Base-by-base conservation (phyloP, 2,888 invertebrate species). In the Anodontia alba region DNA sequence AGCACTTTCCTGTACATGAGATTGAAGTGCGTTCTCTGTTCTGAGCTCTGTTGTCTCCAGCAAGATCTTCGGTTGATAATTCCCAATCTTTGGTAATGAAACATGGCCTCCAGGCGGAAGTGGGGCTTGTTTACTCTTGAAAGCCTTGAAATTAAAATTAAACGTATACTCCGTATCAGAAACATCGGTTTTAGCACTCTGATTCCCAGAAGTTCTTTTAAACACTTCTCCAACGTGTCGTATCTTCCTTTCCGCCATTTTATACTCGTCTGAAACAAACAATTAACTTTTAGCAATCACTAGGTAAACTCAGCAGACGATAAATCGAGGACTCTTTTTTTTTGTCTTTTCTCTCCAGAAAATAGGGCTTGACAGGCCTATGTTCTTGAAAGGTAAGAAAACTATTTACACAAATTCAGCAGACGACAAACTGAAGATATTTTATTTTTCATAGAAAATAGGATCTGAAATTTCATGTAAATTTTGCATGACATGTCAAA, bases 31-130 rank as follows among this genome's bases (percentile, higher is more conserved):
- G 20, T 15, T 31, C 38, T 62, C 62, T 17, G 8, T 36, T 38
- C 10, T 73, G 1, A 23, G 54, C 26, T 23, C n/a, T 36, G 31
- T 66, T 15, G 71, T 67, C 7, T 77, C 67, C 2, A 82, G 23
- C 7, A 80, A 38, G 12, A 84, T 83, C 81, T 87, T 89, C 15
- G 89, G 89, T 71, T 86, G 81, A 71, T 89, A 89, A 66, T 88
- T 88, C 43, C 88, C 89, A 31, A 89, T 88, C 70, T 84, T 86
- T 5, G 88, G 89, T 3, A 89, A 49, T 8, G 76, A 49, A 26
- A 80, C 67, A n/a, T 67, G 51, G 8, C 77, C 76, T 33, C 79
- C 76, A 0, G 88, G 89, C 5, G 89, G 89, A 5, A 66, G 80
- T 12, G 89, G 89, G 0, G 89, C 89, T 36, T 76, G 82, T 57